Percentiles rank a stretch among this genome's conserved stretches.
phyloP scores from a whole-genome alignment of 1,140 invertebrate species.

The Drosophila sechellia region DNA sequence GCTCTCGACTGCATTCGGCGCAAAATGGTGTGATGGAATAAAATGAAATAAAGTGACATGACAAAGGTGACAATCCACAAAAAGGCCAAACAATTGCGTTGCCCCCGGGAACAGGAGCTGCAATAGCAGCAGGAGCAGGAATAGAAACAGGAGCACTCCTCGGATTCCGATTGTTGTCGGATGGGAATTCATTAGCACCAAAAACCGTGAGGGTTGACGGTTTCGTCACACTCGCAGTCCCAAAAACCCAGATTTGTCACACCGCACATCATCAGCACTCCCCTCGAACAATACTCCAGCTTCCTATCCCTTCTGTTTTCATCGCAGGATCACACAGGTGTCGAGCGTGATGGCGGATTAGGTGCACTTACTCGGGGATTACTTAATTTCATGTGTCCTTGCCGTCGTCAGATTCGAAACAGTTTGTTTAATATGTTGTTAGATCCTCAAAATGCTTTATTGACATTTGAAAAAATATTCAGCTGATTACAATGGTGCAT shows the following conservation, averaged over 20 bases:
- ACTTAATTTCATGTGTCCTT: not conserved
- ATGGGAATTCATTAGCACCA: slow-evolving; percentile 74
- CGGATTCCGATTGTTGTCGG: slow-evolving; percentile 55
- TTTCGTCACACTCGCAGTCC: slow-evolving; percentile 67
- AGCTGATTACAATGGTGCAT: too few relatives aligned
- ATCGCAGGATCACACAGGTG: slow-evolving; percentile 19
- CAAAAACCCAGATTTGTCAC: slow-evolving; percentile 53
- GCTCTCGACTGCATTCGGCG: slow-evolving; percentile 43
- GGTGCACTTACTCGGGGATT: slow-evolving; percentile 9
- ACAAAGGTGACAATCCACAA: slow-evolving; percentile 83
- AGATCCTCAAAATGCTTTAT: too few relatives aligned
- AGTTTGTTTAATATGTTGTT: not conserved
- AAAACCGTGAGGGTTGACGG: slow-evolving; percentile 80
- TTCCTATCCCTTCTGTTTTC: slow-evolving; percentile 10
- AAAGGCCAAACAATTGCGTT: slow-evolving; percentile 78
- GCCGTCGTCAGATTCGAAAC: too few relatives aligned
- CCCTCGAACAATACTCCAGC: slow-evolving; percentile 17
- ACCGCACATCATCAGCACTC: slow-evolving; percentile 31
- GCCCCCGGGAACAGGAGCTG: slow-evolving; percentile 30
- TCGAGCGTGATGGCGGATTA: slow-evolving; percentile 28
- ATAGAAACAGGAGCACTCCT: slow-evolving; percentile 49
- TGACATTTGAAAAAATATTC: too few relatives aligned
- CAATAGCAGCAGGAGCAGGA: slow-evolving; percentile 37
- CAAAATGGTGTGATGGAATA: slow-evolving; percentile 44
- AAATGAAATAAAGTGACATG: slow-evolving; percentile 70